A percentile compares a stretch with the other conserved stretches of the same genome.
phyloP scores from a whole-genome alignment of 1,140 invertebrate genomes.

The Heliconius melpomene region DNA sequence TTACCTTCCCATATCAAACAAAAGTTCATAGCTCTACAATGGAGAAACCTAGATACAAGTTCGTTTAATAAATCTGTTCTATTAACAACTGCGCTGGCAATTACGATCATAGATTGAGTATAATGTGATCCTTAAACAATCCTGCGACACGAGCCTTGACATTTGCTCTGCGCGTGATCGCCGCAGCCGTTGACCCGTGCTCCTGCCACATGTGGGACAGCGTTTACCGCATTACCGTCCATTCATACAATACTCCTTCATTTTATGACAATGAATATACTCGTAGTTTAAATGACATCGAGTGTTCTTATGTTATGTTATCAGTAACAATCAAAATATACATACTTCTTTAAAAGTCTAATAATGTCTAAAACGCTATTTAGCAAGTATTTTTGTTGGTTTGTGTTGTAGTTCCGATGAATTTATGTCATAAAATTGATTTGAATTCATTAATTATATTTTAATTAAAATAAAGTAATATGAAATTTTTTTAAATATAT shows the following conservation, averaged over 20 bases:
- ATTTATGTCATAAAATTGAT: background rate
- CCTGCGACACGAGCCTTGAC: conserved; percentile 65
- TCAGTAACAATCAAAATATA: conserved; percentile 52
- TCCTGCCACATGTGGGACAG: conserved; percentile 58
- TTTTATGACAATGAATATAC: conserved; percentile 64
- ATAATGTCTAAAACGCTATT: conserved; percentile 17
- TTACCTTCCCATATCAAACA: too few species aligned
- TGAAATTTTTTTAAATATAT: too few species aligned
- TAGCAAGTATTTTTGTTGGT: background rate
- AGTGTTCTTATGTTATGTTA: conserved; percentile 58
- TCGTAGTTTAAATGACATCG: conserved; percentile 61
- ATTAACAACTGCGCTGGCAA: background rate
- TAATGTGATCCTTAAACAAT: conserved; percentile 54
- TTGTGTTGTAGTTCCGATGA: background rate
- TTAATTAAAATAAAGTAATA: too few species aligned
- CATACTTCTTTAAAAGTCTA: conserved; percentile 38
- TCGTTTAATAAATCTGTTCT: background rate
- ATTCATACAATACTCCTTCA: conserved; percentile 73
- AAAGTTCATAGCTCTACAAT: too few species aligned
- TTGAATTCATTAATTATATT: background rate
- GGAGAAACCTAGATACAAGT: background rate
- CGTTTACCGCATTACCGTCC: conserved; percentile 53
- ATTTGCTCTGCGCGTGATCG: conserved; percentile 63
- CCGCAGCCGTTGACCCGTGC: conserved; percentile 65
- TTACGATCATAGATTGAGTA: conserved; percentile 27